Conservation (phyloP, 2,113 vertebrate species). For the Melanerpes formicivorus region DNA sequence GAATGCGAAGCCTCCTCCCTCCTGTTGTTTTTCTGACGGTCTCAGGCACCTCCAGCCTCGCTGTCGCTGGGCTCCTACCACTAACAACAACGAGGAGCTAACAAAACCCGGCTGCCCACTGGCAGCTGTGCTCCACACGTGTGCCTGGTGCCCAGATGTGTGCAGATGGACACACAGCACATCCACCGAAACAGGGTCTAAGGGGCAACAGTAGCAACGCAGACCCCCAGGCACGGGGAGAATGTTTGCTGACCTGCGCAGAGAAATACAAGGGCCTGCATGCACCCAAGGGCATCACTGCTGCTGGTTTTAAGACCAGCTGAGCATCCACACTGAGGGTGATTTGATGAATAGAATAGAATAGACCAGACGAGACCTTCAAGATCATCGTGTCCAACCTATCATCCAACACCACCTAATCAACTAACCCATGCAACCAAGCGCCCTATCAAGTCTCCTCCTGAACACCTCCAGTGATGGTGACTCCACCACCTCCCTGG, state of each 20-base stretch:
- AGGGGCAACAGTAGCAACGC: not conserved
- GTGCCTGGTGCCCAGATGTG: not conserved
- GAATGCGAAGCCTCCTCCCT: constrained; percentile 25
- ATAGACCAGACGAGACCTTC: too few relatives aligned
- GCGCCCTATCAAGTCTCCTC: too few relatives aligned
- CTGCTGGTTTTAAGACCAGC: not conserved
- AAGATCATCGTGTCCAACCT: too few relatives aligned
- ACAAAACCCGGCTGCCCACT: not conserved
- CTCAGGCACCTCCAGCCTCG: not conserved
- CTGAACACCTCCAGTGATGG: too few relatives aligned
- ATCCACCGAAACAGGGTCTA: not conserved
- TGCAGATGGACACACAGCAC: not conserved
- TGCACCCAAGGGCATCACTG: not conserved
- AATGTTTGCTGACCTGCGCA: rapidly evolving
- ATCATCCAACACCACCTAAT: too few relatives aligned
- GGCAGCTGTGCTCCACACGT: not conserved
- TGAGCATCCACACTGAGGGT: not conserved
- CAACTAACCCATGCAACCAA: too few relatives aligned
- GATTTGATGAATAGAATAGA: not conserved
- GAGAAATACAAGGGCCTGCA: not conserved
- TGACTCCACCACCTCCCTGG: too few relatives aligned
- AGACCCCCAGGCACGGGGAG: not conserved
- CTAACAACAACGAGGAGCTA: constrained; percentile 1
- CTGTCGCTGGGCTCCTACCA: not conserved
- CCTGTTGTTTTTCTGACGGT: constrained; percentile 40